Conservation (phyloP, 2,888 invertebrate genomes). For the Siphlonurus alternatus region DNA sequence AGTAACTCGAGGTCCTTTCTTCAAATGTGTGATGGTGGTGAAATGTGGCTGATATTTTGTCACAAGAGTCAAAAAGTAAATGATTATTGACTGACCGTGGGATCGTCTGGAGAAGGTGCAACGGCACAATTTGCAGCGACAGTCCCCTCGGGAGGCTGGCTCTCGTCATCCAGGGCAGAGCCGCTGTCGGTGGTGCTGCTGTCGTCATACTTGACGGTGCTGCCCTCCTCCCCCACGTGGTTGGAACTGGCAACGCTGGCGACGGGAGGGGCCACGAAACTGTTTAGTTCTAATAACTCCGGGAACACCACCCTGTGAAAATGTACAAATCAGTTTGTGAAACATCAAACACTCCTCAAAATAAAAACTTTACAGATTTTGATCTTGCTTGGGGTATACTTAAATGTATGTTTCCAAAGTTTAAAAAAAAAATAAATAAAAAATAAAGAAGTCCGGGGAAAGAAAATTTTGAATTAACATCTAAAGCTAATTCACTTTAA, state of each 20-base stretch:
- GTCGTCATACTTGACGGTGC: conserved; percentile 39
- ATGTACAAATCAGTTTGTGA: no score
- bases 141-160: neutral
- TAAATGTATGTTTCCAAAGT: neutral
- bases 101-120: no score
- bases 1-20: no score
- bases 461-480: no score
- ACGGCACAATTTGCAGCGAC: neutral
- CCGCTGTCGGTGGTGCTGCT: conserved; percentile 51
- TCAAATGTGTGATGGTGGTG: no score
- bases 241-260: conserved; percentile 4
- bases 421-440: neutral
- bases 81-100: no score
- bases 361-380: no score
- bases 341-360: neutral
- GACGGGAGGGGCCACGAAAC: conserved; percentile 38
- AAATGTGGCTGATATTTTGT: no score
- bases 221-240: conserved; percentile 16
- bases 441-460: no score
- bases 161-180: conserved; percentile 47
- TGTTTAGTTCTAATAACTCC: conserved; percentile 58
- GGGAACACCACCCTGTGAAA: conserved; percentile 67
- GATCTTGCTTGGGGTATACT: no score
- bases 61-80: no score
- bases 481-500: no score